Conservation (phyloP, 2,797 vertebrate genomes). For the Triplophysa yarkandensis region DNA sequence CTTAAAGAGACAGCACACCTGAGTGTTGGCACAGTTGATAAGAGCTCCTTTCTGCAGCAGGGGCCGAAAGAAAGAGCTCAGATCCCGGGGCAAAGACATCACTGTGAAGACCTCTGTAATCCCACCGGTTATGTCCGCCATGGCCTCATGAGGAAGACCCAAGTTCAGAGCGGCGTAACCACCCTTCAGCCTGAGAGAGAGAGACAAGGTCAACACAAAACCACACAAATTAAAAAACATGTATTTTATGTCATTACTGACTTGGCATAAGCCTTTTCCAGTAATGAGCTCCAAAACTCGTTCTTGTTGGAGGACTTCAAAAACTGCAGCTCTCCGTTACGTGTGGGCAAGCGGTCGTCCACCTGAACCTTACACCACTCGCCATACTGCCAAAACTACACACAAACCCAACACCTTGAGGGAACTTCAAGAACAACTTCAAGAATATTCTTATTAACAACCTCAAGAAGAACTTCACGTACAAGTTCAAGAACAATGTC, state of each 20-base stretch:
- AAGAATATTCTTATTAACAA: no score
- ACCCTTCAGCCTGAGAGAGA: constrained; percentile 72
- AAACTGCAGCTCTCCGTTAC: constrained; percentile 65
- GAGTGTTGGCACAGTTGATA: constrained; percentile 76
- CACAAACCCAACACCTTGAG: neutral
- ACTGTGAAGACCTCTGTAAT: constrained; percentile 68
- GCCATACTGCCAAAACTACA: constrained; percentile 82
- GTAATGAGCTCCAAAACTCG: constrained; percentile 81
- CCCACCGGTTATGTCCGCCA: constrained; percentile 80
- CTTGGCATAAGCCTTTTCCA: constrained; percentile 85
- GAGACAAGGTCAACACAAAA: neutral
- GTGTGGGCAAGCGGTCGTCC: constrained; percentile 75
- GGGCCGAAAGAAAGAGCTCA: constrained; percentile 58
- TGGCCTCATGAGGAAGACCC: constrained; percentile 80
- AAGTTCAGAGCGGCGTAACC: constrained; percentile 77
- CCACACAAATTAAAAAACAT: neutral
- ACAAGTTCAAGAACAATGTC: no score
- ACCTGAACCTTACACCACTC: constrained; percentile 74
- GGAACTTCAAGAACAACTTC: neutral
- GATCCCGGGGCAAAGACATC: constrained; percentile 52
- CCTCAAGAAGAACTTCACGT: no score
- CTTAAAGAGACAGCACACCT: constrained; percentile 55
- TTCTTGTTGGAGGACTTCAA: constrained; percentile 67
- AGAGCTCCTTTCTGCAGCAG: constrained; percentile 74
- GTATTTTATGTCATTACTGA: constrained; percentile 52